phyloP scores from a whole-genome alignment of 2,797 vertebrate species.

The Coregonus sp. region DNA sequence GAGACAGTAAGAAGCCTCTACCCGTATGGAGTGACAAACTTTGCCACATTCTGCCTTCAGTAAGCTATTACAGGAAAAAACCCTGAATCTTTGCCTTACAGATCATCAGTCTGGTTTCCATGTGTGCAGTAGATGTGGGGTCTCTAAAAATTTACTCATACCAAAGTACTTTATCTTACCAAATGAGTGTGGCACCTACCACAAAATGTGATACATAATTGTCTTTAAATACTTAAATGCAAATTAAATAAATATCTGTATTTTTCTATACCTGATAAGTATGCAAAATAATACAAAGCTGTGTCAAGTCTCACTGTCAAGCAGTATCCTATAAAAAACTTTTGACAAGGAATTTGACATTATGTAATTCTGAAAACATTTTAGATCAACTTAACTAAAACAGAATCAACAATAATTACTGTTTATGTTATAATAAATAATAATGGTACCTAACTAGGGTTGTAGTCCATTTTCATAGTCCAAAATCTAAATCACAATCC shows the following conservation, averaged over 20 bases:
- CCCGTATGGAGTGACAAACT: slow-evolving; percentile 67
- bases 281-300: not conserved
- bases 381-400: not conserved
- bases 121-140: not conserved
- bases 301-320: not conserved
- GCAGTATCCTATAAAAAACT: not conserved
- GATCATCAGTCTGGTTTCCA: slow-evolving; percentile 6
- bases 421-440: too few relatives aligned
- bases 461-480: not conserved
- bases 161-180: not conserved
- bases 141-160: not conserved
- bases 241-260: not conserved
- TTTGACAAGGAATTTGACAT: not conserved
- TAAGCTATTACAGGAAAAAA: slow-evolving; percentile 37
- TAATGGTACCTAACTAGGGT: not conserved
- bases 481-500: not conserved
- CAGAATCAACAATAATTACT: not conserved
- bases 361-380: not conserved
- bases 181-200: not conserved
- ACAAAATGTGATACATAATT: slow-evolving; percentile 2
- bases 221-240: slow-evolving; percentile 7
- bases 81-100: not conserved
- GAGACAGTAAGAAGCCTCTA: slow-evolving; percentile 66
- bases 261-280: not conserved
- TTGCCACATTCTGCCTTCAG: slow-evolving; percentile 66